Percentiles rank a stretch among this genome's conserved stretches.
Conservation (phyloP, 2,113 vertebrate species). For the Gopherus evgoodei region DNA sequence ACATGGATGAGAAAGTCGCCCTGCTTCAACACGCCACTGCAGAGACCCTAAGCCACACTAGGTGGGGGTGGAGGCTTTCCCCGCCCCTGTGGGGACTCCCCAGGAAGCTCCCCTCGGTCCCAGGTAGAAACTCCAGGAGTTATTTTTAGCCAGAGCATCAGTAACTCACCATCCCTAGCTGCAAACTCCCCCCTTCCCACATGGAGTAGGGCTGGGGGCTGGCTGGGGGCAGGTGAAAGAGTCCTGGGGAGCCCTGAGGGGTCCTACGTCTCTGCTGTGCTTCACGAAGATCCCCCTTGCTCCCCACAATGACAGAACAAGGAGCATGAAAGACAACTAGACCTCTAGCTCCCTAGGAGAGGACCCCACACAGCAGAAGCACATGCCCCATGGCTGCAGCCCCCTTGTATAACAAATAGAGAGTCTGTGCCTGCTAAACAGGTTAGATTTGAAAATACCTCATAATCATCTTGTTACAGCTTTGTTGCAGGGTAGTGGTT, state of each 20-base stretch:
- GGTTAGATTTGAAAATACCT: not conserved
- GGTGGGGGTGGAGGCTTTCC: not conserved
- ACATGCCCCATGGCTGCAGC: too few species aligned
- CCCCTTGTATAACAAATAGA: too few species aligned
- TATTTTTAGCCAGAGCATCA: not conserved
- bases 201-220: too few species aligned
- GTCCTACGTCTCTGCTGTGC: not conserved
- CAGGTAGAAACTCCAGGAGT: not conserved
- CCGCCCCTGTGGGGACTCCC: too few species aligned
- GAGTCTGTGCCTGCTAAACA: not conserved
- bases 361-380: not conserved
- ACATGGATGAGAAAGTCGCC: not conserved
- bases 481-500: not conserved
- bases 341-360: not conserved
- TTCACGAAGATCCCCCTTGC: too few species aligned
- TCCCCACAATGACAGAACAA: not conserved
- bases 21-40: not conserved
- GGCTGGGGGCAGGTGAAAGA: not conserved
- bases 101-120: too few species aligned
- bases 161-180: not conserved
- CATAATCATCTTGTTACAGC: not conserved
- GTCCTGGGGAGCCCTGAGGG: not conserved
- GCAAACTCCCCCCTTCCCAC: too few species aligned
- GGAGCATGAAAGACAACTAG: not conserved
- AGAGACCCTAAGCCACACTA: not conserved